These are phyloP conservation scores for Zaprionus lachaisei DNA, from an alignment of 1,140 invertebrate species.

Conservation along the genomic window DNA sequence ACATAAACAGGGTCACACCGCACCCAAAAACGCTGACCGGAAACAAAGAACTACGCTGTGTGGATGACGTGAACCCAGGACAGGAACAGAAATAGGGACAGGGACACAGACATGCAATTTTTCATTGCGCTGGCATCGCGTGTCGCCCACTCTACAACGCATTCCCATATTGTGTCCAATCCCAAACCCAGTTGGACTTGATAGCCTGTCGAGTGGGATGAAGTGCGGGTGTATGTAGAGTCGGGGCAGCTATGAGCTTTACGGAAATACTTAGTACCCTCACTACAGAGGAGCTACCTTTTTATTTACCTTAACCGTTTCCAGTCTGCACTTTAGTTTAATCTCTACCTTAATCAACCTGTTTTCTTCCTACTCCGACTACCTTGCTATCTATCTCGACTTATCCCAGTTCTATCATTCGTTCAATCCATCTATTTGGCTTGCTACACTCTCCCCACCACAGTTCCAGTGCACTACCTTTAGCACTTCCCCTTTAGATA, in stretches of 20 bases:
- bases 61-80: conserved; percentile 33
- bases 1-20: conserved; percentile 37
- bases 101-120: conserved; percentile 69
- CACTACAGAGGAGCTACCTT: too few relatives aligned
- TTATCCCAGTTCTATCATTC: not conserved
- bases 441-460: too few relatives aligned
- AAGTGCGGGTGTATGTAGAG: not conserved
- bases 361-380: not conserved
- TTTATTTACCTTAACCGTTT: not conserved
- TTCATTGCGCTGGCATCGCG: conserved; percentile 68
- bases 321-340: not conserved
- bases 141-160: conserved; percentile 26
- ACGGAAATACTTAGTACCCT: not conserved
- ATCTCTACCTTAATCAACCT: too few relatives aligned
- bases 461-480: too few relatives aligned
- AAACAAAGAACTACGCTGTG: conserved; percentile 42
- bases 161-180: conserved; percentile 5
- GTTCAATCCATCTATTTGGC: not conserved
- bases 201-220: not conserved
- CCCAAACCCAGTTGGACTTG: conserved; percentile 12
- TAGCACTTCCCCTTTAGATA: too few relatives aligned
- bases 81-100: not conserved
- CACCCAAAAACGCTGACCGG: conserved; percentile 51
- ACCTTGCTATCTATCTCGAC: not conserved
- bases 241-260: not conserved